Percentiles rank a stretch among this genome's conserved stretches.
Conservation (phyloP, 2,888 invertebrate species). For the Carcina quercana region DNA sequence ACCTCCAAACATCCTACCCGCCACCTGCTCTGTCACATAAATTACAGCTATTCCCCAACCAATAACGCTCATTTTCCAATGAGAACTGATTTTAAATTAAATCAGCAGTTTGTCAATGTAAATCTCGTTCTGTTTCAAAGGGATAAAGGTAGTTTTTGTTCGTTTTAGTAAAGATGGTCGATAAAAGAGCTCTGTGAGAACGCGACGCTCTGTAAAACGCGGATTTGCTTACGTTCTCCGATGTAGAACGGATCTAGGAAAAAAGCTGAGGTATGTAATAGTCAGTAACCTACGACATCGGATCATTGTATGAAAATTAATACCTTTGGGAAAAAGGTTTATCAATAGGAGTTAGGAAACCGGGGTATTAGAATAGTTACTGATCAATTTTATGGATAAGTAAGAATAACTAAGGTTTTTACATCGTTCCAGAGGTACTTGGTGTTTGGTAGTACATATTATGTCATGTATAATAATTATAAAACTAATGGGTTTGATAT, state of each 20-base stretch:
- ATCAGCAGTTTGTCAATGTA: slow-evolving; percentile 2
- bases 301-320: slow-evolving; percentile 25
- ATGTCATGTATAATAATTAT: too few relatives aligned
- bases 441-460: too few relatives aligned
- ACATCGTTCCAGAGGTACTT: too few relatives aligned
- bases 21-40: slow-evolving; percentile 18
- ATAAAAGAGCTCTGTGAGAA: slow-evolving; percentile 40
- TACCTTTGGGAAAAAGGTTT: too few relatives aligned
- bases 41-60: slow-evolving; percentile 16
- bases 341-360: too few relatives aligned
- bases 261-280: slow-evolving; percentile 20
- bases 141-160: slow-evolving; percentile 18
- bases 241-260: slow-evolving; percentile 16
- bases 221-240: slow-evolving; percentile 27
- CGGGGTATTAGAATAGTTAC: too few relatives aligned
- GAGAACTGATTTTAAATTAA: background rate
- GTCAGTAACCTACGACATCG: slow-evolving; percentile 17
- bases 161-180: slow-evolving; percentile 9
- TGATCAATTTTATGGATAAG: too few relatives aligned
- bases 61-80: slow-evolving; percentile 22
- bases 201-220: slow-evolving; percentile 43
- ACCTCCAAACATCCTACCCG: slow-evolving; percentile 19
- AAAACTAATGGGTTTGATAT: too few relatives aligned
- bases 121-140: slow-evolving; percentile 13
- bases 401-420: too few relatives aligned